Base-by-base conservation (phyloP, 2,888 invertebrate species). In the Fragum fragum region DNA sequence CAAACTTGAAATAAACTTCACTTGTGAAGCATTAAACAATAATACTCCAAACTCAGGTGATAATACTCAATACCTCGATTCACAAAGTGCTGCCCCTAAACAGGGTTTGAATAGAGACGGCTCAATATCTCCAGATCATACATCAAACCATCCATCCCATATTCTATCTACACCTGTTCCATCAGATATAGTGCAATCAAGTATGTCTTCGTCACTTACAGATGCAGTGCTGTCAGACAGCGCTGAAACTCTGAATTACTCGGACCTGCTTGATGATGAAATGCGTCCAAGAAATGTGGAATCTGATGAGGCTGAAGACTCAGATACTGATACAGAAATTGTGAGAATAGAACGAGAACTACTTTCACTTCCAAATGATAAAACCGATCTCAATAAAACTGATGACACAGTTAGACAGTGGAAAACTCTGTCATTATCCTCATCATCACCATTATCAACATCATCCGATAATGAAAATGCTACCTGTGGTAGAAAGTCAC, bases 41-140 rank as follows among this genome's bases (percentile, higher is more conserved):
- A 47, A 47, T 18, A 47, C 47, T 47, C 16, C n/a, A 47, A 47
- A 14, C 47, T 47, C 59, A 57, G 59, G 28, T 23, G 28, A 57
- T 14, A 28, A 28, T 57, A n/a, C 59, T 57, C 26, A 57, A 57
- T 14, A 57, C 23, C 28, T 57, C 26, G 21, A 23, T 57, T 28
- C 23, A 57, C 59, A 57, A 28, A 57, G 59, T 57, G 59, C 23
- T n/a, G 47, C 14, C 47, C n/a, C 47, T 47, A 47, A 47, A 3
- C 47, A 47, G 47, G n/a, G n/a, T 14, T 47, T n/a, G 14, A 47
- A 47, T 16, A 47, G 47, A 18, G 47, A 14, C n/a, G 16, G n/a
- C n/a, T 47, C 47, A 47, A 18, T n/a, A 47, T 18, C 47, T 47
- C 47, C 14, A n/a, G 47, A 47, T 14, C 47, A 18, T 47, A 18